Evolutionary conservation across 1,140 invertebrate species (phyloP), one percentile per base, ranked within the genome.

Genomic region (Eciton burchellii): DNA sequence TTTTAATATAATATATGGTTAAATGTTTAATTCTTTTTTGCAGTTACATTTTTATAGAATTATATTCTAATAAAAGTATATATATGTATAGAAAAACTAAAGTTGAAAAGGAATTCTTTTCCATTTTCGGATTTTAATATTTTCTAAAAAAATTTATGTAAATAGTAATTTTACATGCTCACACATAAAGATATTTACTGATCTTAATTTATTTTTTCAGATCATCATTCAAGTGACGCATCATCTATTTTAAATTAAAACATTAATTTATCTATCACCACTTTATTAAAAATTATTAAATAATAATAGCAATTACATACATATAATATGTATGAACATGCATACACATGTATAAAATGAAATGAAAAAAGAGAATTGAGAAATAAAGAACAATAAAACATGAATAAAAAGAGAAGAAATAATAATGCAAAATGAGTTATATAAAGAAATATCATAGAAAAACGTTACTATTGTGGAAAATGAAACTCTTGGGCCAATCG

Each of bases 191-290:
- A 35, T 35, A 74, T 29, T 35, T 66, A 73, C 56, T 82, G 62
- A 84, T 68, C 68, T 76, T 82, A 52, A 85, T 86, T 85, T 57
- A 71, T 84, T 83, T 45, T 87, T 87, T 84, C 86, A 87, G 86
- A 63, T 87, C 16, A 24, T 14, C 62, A 19, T 1, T 35, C 41
- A 29, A 12, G 81, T 35, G 35, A 35, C 35, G 6, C 6, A 35
- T 35, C 35, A 35, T 82, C 47, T 26, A 19, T 3, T 12, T 29
- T n/a, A 8, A 65, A 82, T 52, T 45, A 8, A 24, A 43, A 16
- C 29, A 82, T 76, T 52, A 24, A 68, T 65, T 62, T 49, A 62
- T 73, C 52, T 41, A 83, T 60, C 57, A 16, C 41, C 41, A 29
- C 19, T 8, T 12, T 83, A 72, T 83, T 66, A 81, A 65, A 49